These are phyloP conservation scores for Drosophila borealis DNA, from an alignment of 2,888 invertebrate species.

Conservation along the genomic window DNA sequence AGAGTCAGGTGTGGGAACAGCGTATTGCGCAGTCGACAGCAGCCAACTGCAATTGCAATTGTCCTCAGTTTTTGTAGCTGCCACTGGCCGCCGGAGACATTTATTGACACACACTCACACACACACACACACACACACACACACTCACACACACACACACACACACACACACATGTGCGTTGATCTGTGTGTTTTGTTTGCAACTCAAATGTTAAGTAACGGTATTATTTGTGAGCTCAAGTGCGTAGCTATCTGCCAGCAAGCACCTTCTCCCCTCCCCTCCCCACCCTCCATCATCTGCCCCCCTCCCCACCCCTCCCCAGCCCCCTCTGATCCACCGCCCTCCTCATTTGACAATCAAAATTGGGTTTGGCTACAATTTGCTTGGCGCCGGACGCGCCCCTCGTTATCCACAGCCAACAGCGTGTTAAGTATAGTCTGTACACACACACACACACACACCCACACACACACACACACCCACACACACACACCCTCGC, in stretches of 20 bases:
- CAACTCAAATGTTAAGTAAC: conserved; percentile 75
- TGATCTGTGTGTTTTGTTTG: conserved; percentile 49
- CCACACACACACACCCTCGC: conserved; percentile 2
- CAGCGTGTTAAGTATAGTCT: conserved; percentile 63
- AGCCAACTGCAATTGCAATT: not conserved
- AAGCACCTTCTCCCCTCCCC: not conserved
- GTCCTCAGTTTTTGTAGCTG: conserved; percentile 25
- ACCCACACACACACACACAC: conserved; percentile 9
- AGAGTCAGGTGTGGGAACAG: not conserved
- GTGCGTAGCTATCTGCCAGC: conserved; percentile 31
- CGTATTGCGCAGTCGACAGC: not conserved
- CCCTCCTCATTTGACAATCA: conserved; percentile 60
- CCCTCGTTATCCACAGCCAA: conserved; percentile 44
- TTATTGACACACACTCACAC: conserved; percentile 59
- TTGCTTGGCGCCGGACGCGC: conserved; percentile 27
- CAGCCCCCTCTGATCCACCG: not conserved
- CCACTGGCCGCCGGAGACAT: conserved; percentile 76
- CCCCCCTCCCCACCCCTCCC: not conserved
- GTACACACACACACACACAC: conserved; percentile 16
- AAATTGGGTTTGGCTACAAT: conserved; percentile 61
- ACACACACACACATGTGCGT: conserved; percentile 19
- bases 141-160: not conserved
- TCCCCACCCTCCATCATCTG: too few species aligned
- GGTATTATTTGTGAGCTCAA: conserved; percentile 71
- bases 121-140: conserved; percentile 18